Evolutionary conservation across 2,113 vertebrate genomes (phyloP).

Genomic region (Gymnarchus niloticus): DNA sequence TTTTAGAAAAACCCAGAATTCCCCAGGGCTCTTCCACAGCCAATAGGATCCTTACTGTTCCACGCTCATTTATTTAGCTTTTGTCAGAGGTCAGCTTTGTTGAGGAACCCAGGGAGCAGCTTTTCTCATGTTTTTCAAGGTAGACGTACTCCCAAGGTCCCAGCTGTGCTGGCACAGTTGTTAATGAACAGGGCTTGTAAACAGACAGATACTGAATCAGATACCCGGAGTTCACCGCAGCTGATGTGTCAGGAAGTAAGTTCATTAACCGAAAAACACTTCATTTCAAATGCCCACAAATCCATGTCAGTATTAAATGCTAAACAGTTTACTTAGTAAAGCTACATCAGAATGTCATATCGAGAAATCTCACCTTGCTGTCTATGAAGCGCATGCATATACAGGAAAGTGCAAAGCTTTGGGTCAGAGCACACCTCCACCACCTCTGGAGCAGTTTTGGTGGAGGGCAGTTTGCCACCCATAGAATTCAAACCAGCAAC

Average conservation of each 20-base stretch:
- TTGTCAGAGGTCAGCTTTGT: not conserved
- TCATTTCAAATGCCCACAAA: not conserved
- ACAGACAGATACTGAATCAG: not conserved
- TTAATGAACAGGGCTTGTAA: not conserved
- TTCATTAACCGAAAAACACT: not conserved
- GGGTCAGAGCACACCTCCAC: too few species aligned
- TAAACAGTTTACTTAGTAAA: too few species aligned
- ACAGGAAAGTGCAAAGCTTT: too few species aligned
- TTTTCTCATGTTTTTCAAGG: not conserved
- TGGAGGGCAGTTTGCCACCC: too few species aligned
- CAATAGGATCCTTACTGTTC: not conserved
- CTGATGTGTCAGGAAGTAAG: not conserved
- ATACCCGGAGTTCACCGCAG: not conserved
- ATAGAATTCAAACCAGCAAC: too few species aligned
- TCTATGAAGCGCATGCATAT: too few species aligned
- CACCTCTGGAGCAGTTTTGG: too few species aligned
- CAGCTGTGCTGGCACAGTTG: not conserved
- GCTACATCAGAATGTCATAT: too few species aligned
- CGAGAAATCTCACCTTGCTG: too few species aligned
- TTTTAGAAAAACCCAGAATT: not conserved
- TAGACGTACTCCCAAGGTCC: not conserved
- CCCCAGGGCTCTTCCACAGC: not conserved
- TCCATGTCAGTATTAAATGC: not conserved
- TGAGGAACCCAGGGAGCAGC: not conserved
- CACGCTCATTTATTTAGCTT: not conserved